Base-by-base conservation (phyloP, 2,797 vertebrate species). In the Acropternis orthonyx region DNA sequence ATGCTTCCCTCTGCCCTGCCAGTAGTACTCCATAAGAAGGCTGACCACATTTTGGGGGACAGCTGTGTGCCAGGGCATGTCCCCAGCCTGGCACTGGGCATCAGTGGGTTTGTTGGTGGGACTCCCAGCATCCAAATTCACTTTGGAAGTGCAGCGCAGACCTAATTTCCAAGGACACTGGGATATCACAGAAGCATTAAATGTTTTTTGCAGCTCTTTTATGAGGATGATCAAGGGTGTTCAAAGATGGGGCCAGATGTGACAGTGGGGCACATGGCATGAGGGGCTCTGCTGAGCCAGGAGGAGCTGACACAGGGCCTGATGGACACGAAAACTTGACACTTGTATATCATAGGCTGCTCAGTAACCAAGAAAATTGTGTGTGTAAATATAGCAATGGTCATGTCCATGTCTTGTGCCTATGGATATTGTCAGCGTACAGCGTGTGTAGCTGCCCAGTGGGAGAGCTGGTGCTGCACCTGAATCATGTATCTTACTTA, bases 401-500 rank as follows among this genome's bases (percentile, higher is more conserved):
- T 86, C 63, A 62, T 11, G 86, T 96, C 62, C 6, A 1, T 81
- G 91, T 97, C 52, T 51, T 0, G 78, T 95, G 97, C 93, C 94
- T 85, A 9, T 93, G 75, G 89, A 17, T 86, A 15, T 90, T 58
- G 62, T 79, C 59, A 34, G 59, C 0, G 24, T 66, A 66, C 61
- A 66, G 59, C 4, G 4, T n/a, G 55, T 77, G 93, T 41, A 65
- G 73, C 89, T 90, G 92, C 72, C 80, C 37, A 10, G 32, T 37
- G 10, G 54, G 36, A 88, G 76, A 59, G 76, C 56, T 94, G 84
- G 93, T 32, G 85, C 92, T 93, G 51, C 93, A 82, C 69, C 28
- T 27, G 12, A 78, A 95, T 97, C 67, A 30, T 95, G 89, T 97
- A 90, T 96, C 96, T 90, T 97, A 93, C 90, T 84, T 58, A 78